These are phyloP conservation scores for Macrophya annulata DNA, from an alignment of 2,888 invertebrate species.

Conservation along the genomic window DNA sequence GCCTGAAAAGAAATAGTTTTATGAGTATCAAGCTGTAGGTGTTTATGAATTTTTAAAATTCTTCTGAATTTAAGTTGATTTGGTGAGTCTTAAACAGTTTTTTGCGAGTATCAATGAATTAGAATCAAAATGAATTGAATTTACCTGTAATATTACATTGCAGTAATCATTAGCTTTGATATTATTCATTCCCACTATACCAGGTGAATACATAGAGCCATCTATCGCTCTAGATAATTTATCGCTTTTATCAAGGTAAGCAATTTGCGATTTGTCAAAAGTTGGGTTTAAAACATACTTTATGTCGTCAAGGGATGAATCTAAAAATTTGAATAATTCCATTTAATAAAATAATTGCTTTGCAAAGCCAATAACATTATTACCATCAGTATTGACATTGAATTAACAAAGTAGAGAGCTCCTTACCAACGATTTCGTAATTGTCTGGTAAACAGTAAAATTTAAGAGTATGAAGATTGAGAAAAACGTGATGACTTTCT, in stretches of 20 bases:
- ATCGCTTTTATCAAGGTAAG: conserved; percentile 88
- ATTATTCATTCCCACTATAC: conserved; percentile 98
- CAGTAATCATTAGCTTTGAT: conserved; percentile 99
- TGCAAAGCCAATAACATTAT: neutral
- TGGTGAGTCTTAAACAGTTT: neutral
- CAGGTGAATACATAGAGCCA: conserved; percentile 97
- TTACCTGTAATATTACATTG: conserved; percentile 97
- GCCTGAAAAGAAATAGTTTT: conserved; percentile 84
- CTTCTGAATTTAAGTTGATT: neutral
- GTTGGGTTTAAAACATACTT: conserved; percentile 99
- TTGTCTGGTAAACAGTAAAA: conserved; percentile 99
- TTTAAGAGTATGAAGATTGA: conserved; percentile 97
- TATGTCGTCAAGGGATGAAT: conserved; percentile 98
- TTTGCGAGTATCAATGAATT: too few species aligned
- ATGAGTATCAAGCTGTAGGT: neutral
- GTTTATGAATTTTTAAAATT: conserved; percentile 28
- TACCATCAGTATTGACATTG: conserved; percentile 23
- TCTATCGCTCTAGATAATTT: conserved; percentile 97
- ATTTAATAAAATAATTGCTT: neutral
- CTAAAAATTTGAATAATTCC: conserved; percentile 79
- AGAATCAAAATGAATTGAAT: conserved; percentile 53
- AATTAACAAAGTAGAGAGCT: neutral
- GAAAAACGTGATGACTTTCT: conserved; percentile 98
- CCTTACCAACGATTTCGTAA: conserved; percentile 97
- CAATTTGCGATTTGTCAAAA: conserved; percentile 92